A percentile compares a stretch with the other conserved stretches of the same genome.
Conservation (phyloP, 2,797 vertebrate genomes). For the Crypturellus tataupa region DNA sequence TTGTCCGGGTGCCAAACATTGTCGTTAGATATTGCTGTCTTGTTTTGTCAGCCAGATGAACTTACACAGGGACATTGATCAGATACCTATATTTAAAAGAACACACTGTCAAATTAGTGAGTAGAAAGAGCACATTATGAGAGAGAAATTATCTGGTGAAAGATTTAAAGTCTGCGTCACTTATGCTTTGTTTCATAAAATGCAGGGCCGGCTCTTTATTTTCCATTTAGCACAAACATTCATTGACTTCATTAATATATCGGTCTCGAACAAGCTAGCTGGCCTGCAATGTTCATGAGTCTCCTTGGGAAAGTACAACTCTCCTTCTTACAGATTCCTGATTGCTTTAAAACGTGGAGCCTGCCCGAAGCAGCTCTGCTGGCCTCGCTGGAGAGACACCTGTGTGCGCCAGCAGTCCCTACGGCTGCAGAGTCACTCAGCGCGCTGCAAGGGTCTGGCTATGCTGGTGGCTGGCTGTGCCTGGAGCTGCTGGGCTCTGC, state of each 20-base stretch:
- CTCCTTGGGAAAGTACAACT: background rate
- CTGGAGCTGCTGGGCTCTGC: background rate
- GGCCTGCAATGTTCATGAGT: background rate
- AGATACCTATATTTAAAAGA: conserved; percentile 73
- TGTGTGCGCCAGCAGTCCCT: accelerated
- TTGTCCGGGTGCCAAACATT: conserved; percentile 64
- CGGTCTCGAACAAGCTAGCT: background rate
- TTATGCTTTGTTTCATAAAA: conserved; percentile 72
- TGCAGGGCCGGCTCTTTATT: conserved; percentile 19
- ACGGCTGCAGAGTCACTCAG: accelerated
- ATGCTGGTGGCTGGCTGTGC: background rate
- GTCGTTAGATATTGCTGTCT: conserved; percentile 72
- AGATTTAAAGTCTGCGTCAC: conserved; percentile 68
- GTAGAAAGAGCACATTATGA: conserved; percentile 67
- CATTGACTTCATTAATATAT: conserved; percentile 1
- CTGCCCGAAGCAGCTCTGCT: background rate
- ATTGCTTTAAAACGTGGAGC: background rate
- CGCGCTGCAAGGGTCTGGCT: background rate
- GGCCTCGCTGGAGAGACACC: background rate
- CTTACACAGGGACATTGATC: conserved; percentile 57
- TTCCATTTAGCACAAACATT: conserved; percentile 46
- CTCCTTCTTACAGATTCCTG: background rate
- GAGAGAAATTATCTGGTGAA: conserved; percentile 71
- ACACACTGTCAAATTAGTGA: conserved; percentile 73
- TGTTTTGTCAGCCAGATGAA: conserved; percentile 76